Evolutionary conservation across 1,140 invertebrate genomes (phyloP), one percentile per base, ranked within the genome.

Genomic region (Mylabris phalerata): DNA sequence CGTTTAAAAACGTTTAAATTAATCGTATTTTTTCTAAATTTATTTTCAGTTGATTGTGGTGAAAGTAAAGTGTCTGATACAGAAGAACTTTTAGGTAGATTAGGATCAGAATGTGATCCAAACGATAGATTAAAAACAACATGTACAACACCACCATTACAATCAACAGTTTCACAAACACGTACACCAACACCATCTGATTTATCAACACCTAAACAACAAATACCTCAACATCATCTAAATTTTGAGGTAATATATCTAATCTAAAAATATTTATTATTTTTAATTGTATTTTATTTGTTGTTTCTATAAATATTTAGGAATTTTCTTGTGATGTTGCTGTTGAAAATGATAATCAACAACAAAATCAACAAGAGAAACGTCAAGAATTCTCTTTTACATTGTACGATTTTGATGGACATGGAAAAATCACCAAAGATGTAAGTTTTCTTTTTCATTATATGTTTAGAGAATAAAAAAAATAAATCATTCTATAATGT

Each of bases 311-410:
- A 32, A 32, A 32, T 5, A 32, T 32, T 4, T 73, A 91, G 88
- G 88, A 90, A 77, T 85, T 93, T 75, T 90, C 90, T 55, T 94
- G 90, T 75, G 90, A 92, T 70, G 89, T 93, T 6, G 90, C 90
- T 61, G 83, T 93, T 65, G 87, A 91, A 66, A 32, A 32, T 32
- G 87, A 87, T 60, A 78, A 76, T 24, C 75, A 79, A 11, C 79
- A 80, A 67, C 77, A 78, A 26, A 77, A 78, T 11, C 81, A 82
- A 61, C 82, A 83, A 66, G 83, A 90, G 60, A 32, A 32, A 32
- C 83, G 89, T 40, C 81, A 93, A 64, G 91, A 95, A 73, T 93
- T 93, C 78, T 92, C 90, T 2, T 93, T 95, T 73, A 95, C 92
- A 7, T 80, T 93, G 48, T 95, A 93, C 71, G 90, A 93, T 75